Evolutionary conservation across 2,888 invertebrate genomes (phyloP).

Genomic region (Selenia dentaria): DNA sequence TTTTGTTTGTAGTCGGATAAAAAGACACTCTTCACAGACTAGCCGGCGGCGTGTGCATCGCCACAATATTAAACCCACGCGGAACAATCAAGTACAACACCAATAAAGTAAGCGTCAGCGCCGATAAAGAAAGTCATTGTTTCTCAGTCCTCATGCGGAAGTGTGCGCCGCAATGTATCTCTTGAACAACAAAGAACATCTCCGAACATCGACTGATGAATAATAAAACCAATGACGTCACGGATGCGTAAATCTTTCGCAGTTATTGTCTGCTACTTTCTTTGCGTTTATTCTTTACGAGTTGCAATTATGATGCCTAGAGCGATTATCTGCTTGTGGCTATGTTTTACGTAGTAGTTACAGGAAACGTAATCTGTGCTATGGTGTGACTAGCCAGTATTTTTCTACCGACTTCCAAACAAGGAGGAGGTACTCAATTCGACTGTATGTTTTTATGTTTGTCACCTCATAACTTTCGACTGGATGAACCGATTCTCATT

Average conservation of each 20-base stretch:
- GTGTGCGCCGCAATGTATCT: constrained; percentile 20
- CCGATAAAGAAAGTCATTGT: constrained; percentile 15
- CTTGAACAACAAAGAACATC: constrained; percentile 24
- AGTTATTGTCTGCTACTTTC: constrained; percentile 26
- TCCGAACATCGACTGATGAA: constrained; percentile 18
- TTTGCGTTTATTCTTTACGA: constrained; percentile 21
- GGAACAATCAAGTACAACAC: too few relatives aligned
- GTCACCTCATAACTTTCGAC: too few relatives aligned
- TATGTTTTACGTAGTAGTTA: background rate
- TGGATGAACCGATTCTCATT: too few relatives aligned
- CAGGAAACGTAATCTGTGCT: background rate
- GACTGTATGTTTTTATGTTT: too few relatives aligned
- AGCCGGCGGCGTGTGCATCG: too few relatives aligned
- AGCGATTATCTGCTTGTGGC: constrained; percentile 5
- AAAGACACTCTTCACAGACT: too few relatives aligned
- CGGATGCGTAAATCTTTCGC: constrained; percentile 26
- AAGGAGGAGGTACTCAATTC: too few relatives aligned
- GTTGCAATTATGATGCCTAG: constrained; percentile 11
- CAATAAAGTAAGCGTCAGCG: background rate
- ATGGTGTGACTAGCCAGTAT: too few relatives aligned
- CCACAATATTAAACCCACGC: too few relatives aligned
- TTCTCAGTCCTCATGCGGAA: constrained; percentile 23
- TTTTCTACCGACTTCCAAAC: too few relatives aligned
- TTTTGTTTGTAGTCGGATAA: too few relatives aligned
- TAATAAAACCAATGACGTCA: constrained; percentile 27